These are phyloP conservation scores for Leptarthrus brevirostris DNA, from an alignment of 2,888 invertebrate genomes.

Conservation along the genomic window DNA sequence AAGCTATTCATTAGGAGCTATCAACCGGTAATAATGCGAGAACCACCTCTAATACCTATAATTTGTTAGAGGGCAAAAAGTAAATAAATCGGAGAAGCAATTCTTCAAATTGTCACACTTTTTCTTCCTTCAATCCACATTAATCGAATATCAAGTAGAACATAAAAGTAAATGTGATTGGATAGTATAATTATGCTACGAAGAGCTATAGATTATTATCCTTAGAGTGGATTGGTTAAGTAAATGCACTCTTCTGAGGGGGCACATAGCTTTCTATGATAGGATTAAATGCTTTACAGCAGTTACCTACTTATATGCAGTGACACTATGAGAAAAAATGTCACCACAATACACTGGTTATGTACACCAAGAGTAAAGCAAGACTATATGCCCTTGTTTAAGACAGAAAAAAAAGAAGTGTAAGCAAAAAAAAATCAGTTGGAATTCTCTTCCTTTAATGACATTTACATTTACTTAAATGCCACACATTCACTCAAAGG, in stretches of 20 bases:
- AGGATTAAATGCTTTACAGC: constrained; percentile 3
- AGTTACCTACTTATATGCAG: constrained; percentile 11
- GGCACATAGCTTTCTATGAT: not conserved
- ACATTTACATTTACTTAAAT: constrained; percentile 45
- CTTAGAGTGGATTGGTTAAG: constrained; percentile 36
- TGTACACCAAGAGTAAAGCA: not conserved
- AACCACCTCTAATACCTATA: no score
- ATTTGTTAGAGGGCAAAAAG: no score
- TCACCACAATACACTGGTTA: constrained; percentile 9
- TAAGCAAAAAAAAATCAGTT: constrained; percentile 12
- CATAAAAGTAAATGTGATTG: not conserved
- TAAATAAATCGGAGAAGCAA: no score
- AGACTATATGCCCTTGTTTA: not conserved
- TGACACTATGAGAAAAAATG: constrained; percentile 9
- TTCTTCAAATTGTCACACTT: no score
- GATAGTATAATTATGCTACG: not conserved
- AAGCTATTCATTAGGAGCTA: no score
- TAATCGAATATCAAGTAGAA: not conserved
- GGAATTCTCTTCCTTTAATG: constrained; percentile 22
- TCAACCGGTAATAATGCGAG: no score
- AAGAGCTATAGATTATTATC: constrained; percentile 6
- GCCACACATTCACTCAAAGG: constrained; percentile 15
- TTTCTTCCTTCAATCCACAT: not conserved
- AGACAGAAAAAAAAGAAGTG: not conserved
- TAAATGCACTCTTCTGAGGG: constrained; percentile 12